Evolutionary conservation across 1,140 invertebrate species (phyloP), one percentile per base, ranked within the genome.

Genomic region (Eupeodes corollae): DNA sequence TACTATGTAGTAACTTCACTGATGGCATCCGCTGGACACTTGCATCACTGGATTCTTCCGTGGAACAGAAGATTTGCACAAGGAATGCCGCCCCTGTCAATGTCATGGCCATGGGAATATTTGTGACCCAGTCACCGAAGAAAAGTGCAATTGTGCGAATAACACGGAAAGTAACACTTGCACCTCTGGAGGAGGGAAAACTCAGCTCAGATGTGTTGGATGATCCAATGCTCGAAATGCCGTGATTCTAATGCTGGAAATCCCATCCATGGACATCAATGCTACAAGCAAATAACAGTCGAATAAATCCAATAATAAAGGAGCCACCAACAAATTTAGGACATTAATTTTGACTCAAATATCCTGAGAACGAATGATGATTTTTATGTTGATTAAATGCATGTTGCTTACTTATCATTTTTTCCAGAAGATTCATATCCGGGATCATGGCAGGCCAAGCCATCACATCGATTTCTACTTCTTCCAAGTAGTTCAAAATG

Each of bases 91-190:
- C 42, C 79, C 80, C 72, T 93, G 91, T 59, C 83, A 94, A 62
- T 97, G 94, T 66, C 88, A 97, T 66, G 91, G 91, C 0, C 94
- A 98, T 72, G 91, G 91, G 19, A 84, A 89, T 59, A 82, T 77
- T 1, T 97, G 93, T 69, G 83, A 96, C 72, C 80, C 83, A 8
- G 79, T 90, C 9, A 90, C 88, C n/a, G 92, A 93, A 1, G 86
- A 91, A 64, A 86, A 91, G 52, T 96, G 92, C 67, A 86, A 91
- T 61, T 98, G 93, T 64, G 80, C 84, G 52, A 97, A 98, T 69
- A 97, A 97, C 68, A 97, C 93, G 0, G 89, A 94, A 65, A 92
- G 87, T 58, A 89, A 92, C 59, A 78, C 82, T 12, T 93, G 90
- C 58, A 74, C 73, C 0, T 77, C 78, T 30, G 77, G 76, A 32